A percentile compares a stretch with the other conserved stretches of the same genome.
phyloP scores from a whole-genome alignment of 1,140 invertebrate genomes.

The Nasonia longicornis region DNA sequence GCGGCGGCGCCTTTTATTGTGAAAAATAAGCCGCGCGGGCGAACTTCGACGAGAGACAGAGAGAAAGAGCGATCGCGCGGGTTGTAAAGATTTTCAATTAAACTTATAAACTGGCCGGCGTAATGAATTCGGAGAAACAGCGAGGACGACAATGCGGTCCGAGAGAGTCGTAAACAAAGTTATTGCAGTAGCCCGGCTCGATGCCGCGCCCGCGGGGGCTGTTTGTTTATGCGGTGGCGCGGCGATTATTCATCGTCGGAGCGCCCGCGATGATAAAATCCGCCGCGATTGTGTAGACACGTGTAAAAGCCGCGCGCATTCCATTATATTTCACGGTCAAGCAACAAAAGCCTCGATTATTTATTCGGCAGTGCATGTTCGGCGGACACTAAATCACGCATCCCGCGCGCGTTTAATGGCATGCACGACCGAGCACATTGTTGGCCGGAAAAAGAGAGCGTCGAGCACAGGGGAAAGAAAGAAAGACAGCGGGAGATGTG shows the following conservation, averaged over 20 bases:
- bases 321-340: slow-evolving; percentile 25
- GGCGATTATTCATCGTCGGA: not conserved
- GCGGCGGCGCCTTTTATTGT: slow-evolving; percentile 16
- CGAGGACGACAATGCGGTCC: not conserved
- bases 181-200: not conserved
- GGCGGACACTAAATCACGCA: not conserved
- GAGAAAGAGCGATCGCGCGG: not conserved
- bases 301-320: not conserved
- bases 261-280: not conserved
- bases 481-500: not conserved
- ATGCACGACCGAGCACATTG: slow-evolving; percentile 30
- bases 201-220: not conserved
- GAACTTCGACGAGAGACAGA: not conserved
- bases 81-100: slow-evolving; percentile 30
- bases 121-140: slow-evolving; percentile 11
- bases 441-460: not conserved
- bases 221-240: not conserved
- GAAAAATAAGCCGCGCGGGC: slow-evolving; percentile 18
- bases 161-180: not conserved
- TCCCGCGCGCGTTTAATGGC: not conserved
- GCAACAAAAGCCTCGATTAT: slow-evolving; percentile 21
- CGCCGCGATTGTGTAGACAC: not conserved
- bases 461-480: not conserved
- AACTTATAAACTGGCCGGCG: slow-evolving; percentile 17
- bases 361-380: not conserved